Evolutionary conservation across 2,113 vertebrate genomes (phyloP), one percentile per base, ranked within the genome.

Genomic region (Enhydra lutris): DNA sequence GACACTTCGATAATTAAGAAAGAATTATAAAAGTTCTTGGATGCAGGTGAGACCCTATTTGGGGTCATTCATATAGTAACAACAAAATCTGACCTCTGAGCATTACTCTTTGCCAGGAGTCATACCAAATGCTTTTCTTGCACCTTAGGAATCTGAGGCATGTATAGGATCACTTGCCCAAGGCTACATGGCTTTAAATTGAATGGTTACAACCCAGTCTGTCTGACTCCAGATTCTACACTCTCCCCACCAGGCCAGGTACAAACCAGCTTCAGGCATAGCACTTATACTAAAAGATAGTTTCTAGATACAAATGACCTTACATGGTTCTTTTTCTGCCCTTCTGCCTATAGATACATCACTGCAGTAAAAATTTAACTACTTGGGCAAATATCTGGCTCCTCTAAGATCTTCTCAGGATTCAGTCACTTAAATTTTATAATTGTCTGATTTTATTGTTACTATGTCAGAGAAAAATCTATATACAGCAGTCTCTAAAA

Each of bases 381-480:
- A 74, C 47, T 84, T 85, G 47, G 39, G 36, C 50, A 87, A 93
- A 93, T 55, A 12, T 83, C 36, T 91, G 9, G 23, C 21, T 63
- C 31, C 67, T 90, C 65, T 82, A 45, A 79, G 86, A 93, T 84
- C 34, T 85, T 85, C 26, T 63, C 39, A 84, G 55, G 86, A 69
- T 20, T 88, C 7, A 21, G 36, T 57, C 67, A 88, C 52, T 93
- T 67, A 93, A 93, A 42, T n/a, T 5, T 55, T 79, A 9, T 23
- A 73, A 88, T 6, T 73, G 26, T 59, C 13, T 78, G 18, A 76
- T 78, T 90, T 96, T 47, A 81, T 52, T 95, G 29, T 63, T 89
- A 36, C 65, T 57, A 8, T 57, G 12, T 86, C 87, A 97, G 89
- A 94, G 73, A 89, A 96, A 87, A 91, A 63, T 67, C 24, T 76